Percentiles rank a stretch among this genome's conserved stretches.
Conservation (phyloP, 2,113 vertebrate genomes). For the Catharus fuscescens region DNA sequence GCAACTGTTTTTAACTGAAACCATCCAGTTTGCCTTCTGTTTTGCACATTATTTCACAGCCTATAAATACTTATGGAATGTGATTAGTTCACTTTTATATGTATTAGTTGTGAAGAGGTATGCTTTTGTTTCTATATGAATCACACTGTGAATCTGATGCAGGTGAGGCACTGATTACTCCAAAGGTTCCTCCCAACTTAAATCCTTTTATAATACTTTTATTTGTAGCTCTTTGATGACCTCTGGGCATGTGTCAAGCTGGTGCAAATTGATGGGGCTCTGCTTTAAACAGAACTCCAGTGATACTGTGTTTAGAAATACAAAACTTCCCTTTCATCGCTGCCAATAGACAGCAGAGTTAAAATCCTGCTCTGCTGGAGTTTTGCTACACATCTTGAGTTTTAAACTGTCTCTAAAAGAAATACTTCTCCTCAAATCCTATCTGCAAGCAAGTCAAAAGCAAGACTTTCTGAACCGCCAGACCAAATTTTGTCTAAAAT, state of each 20-base stretch:
- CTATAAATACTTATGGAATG: not conserved
- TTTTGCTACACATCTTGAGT: not conserved
- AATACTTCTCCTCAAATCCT: not conserved
- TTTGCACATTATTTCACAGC: slow-evolving; percentile 7
- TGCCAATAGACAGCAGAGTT: not conserved
- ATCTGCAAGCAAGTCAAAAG: not conserved
- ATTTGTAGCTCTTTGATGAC: not conserved
- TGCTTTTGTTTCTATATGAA: not conserved
- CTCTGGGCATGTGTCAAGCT: not conserved
- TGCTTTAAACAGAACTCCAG: not conserved
- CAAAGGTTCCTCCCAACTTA: not conserved
- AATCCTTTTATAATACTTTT: not conserved
- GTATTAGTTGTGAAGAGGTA: not conserved
- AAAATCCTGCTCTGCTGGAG: not conserved
- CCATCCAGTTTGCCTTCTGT: not conserved
- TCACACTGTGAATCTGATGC: not conserved
- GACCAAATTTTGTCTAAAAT: not conserved
- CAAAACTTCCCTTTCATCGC: not conserved
- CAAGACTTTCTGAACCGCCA: not conserved
- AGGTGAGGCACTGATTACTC: not conserved
- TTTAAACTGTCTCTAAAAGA: not conserved
- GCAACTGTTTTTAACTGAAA: not conserved
- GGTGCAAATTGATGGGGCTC: not conserved
- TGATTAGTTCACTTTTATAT: not conserved
- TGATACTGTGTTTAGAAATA: not conserved